Evolutionary conservation across 2,797 vertebrate genomes (phyloP).

Genomic region (Crypturellus tataupa): DNA sequence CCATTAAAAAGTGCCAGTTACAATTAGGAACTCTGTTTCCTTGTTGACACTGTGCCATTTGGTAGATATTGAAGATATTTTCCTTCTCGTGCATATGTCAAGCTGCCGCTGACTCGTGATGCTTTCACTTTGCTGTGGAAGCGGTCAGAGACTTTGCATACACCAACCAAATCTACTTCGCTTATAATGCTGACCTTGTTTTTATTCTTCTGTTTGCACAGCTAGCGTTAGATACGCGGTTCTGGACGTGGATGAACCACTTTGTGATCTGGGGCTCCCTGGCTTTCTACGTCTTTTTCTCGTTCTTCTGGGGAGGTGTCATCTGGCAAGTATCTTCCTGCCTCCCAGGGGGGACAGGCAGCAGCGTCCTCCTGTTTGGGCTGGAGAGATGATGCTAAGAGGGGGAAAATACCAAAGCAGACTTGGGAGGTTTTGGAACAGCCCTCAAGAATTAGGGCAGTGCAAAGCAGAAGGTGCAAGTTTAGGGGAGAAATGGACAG

Average conservation of each 20-base stretch:
- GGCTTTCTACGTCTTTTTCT: slow-evolving; percentile 97
- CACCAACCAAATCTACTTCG: fast-evolving
- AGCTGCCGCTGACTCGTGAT: not conserved
- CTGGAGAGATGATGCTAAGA: fast-evolving
- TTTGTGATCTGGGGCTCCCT: slow-evolving; percentile 99
- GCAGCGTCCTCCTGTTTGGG: fast-evolving
- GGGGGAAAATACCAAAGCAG: not conserved
- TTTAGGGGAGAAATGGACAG: not conserved
- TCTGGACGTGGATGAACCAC: slow-evolving; percentile 99
- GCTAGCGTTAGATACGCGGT: slow-evolving; percentile 96
- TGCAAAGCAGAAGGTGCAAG: not conserved
- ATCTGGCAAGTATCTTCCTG: slow-evolving; percentile 88
- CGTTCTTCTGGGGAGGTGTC: slow-evolving; percentile 98
- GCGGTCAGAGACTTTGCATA: not conserved
- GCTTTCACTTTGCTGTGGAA: not conserved
- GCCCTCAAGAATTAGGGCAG: not conserved
- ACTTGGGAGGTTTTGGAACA: not conserved
- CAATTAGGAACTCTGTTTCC: not conserved
- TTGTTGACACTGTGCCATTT: not conserved
- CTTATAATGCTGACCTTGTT: not conserved
- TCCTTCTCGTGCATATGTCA: not conserved
- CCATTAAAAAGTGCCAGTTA: not conserved
- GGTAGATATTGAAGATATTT: not conserved
- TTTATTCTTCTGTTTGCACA: slow-evolving; percentile 64
- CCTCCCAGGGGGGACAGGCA: fast-evolving